A percentile compares a stretch with the other conserved stretches of the same genome.
These are phyloP conservation scores for Euschistus heros DNA, from an alignment of 1,140 invertebrate genomes.

Conservation along the genomic window DNA sequence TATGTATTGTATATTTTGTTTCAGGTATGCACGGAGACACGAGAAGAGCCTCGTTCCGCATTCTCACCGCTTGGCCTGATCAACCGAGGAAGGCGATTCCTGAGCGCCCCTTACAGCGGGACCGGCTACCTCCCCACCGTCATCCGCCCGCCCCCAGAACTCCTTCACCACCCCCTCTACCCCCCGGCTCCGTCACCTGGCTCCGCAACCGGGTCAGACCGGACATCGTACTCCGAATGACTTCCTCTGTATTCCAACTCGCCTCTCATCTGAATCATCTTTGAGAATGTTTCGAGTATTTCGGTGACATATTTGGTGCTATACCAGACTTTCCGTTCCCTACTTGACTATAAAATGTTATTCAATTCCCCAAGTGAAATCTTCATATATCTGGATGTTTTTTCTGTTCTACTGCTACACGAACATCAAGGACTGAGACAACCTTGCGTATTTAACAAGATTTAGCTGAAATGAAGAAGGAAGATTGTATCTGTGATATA, in stretches of 20 bases:
- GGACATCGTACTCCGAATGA: constrained; percentile 40
- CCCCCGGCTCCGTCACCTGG: constrained; percentile 38
- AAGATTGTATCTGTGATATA: not conserved
- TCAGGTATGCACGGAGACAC: constrained; percentile 27
- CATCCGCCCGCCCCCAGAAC: constrained; percentile 46
- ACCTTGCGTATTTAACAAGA: too few species aligned
- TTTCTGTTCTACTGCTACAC: too few species aligned
- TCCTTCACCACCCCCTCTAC: constrained; percentile 26
- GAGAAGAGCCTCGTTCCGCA: constrained; percentile 50
- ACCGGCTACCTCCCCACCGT: constrained; percentile 70
- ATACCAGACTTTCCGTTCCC: too few species aligned
- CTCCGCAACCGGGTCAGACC: constrained; percentile 34
- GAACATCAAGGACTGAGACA: too few species aligned
- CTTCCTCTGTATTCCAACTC: constrained; percentile 1
- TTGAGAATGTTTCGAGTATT: too few species aligned
- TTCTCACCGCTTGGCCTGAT: constrained; percentile 55
- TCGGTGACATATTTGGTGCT: too few species aligned
- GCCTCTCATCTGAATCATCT: not conserved
- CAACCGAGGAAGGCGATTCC: constrained; percentile 46
- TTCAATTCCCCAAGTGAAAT: too few species aligned
- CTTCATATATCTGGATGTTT: too few species aligned
- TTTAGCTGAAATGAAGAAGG: not conserved
- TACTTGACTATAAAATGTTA: too few species aligned
- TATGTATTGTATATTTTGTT: not conserved
- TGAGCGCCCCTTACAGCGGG: constrained; percentile 65